These are phyloP conservation scores for Nothobranchius furzeri DNA, from an alignment of 2,113 vertebrate species.

Conservation along the genomic window DNA sequence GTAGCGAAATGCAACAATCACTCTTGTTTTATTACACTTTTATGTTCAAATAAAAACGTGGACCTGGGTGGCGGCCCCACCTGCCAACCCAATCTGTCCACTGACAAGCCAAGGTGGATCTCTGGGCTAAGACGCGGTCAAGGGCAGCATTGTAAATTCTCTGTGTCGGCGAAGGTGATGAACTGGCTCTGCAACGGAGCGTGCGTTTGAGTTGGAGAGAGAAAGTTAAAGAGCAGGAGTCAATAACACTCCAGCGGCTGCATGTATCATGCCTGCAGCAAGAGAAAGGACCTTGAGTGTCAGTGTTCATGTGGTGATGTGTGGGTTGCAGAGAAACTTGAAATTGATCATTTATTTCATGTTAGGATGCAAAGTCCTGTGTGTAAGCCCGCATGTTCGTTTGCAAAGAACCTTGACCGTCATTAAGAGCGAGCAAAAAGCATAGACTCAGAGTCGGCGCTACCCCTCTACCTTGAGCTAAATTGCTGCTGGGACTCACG, in stretches of 20 bases:
- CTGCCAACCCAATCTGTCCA: conserved; percentile 51
- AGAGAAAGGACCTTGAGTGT: conserved; percentile 30
- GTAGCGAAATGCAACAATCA: conserved; percentile 47
- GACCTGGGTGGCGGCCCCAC: conserved; percentile 19
- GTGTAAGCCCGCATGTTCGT: not conserved
- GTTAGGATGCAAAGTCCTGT: conserved; percentile 2
- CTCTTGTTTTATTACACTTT: conserved; percentile 44
- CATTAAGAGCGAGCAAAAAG: conserved; percentile 22
- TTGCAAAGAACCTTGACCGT: conserved; percentile 20
- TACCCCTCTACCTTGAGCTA: conserved; percentile 30
- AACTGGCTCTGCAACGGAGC: conserved; percentile 51
- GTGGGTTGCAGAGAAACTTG: conserved; percentile 5
- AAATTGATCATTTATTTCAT: conserved; percentile 42
- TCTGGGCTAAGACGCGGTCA: conserved; percentile 52
- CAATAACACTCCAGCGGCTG: conserved; percentile 47
- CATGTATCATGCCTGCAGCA: conserved; percentile 34
- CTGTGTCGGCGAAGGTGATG: conserved; percentile 64
- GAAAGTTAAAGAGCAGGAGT: conserved; percentile 29
- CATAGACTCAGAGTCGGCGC: conserved; percentile 29
- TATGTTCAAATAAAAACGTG: conserved; percentile 56
- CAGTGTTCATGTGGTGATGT: conserved; percentile 6
- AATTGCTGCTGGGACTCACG: conserved; percentile 21
- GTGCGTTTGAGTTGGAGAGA: conserved; percentile 25
- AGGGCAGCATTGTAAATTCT: conserved; percentile 63
- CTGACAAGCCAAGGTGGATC: conserved; percentile 52